phyloP scores from a whole-genome alignment of 2,113 vertebrate genomes.

The Ceyx margarethae region DNA sequence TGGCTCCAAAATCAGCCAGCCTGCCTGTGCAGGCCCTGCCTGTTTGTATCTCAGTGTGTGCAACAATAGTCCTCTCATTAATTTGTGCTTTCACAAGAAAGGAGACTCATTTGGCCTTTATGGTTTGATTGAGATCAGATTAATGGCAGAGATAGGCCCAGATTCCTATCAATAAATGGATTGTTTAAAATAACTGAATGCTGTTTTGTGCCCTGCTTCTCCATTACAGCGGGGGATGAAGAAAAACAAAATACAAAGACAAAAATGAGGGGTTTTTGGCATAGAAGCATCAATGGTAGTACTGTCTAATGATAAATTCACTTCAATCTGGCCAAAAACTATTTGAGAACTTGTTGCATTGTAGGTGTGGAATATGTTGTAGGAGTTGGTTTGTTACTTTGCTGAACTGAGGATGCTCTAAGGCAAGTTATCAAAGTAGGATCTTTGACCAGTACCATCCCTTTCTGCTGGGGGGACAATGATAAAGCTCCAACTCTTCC shows the following conservation, averaged over 20 bases:
- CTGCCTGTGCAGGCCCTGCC: neutral
- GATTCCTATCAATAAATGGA: constrained; percentile 10
- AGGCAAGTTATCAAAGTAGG: neutral
- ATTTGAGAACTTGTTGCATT: neutral
- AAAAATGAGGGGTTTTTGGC: neutral
- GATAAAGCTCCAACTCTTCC: neutral
- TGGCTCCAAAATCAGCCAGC: neutral
- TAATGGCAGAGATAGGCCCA: neutral
- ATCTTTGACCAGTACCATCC: neutral
- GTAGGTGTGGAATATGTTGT: neutral
- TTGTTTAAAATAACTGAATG: constrained; percentile 12
- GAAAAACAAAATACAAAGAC: constrained; percentile 11
- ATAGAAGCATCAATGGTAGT: neutral
- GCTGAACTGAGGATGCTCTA: neutral
- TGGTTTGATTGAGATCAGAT: constrained; percentile 19
- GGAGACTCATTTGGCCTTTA: constrained; percentile 7
- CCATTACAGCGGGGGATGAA: neutral
- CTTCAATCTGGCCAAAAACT: neutral
- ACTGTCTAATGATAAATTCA: neutral
- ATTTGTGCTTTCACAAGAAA: constrained; percentile 23
- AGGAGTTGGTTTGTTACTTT: neutral
- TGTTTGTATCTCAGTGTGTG: neutral
- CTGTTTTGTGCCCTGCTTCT: neutral
- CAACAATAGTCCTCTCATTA: constrained; percentile 12
- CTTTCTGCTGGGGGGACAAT: neutral